Base-by-base conservation (phyloP, 2,113 vertebrate genomes). In the Bos indicus region DNA sequence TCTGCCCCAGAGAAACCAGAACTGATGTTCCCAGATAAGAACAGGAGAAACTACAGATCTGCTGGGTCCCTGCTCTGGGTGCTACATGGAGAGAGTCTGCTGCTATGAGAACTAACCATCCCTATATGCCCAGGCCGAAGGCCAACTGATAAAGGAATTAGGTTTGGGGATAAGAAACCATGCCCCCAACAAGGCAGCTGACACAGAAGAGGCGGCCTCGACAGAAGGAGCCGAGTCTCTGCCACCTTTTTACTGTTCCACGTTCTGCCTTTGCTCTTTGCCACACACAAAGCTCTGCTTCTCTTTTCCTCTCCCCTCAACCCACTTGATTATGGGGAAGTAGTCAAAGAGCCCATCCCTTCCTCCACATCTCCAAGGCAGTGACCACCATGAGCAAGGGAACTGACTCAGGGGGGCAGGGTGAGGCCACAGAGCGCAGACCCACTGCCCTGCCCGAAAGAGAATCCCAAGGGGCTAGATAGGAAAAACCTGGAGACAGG, bases 151-250 rank as follows among this genome's bases (percentile, higher is more conserved):
- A 1, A 7, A 2, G 6, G 57, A 33, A 16, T 13, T 15, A 59
- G n/a, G 13, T 51, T 80, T 28, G 6, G 6, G 13, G 14, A 16
- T 40, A 9, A 60, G 17, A 62, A 88, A 16, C 3, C 8, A 11
- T 0, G 10, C 15, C 7, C 23, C 11, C 15, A 56, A 10, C 17
- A 17, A 30, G 0, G 3, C 8, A 1, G 30, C 0, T 5, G 33
- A 60, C 33, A 33, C 15, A 87, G 54, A 62, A 52, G 33, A 43
- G 26, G 36, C 25, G 48, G 33, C 36, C 19, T 30, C 1, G 2
- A 48, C 40, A 48, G 51, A 67, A 92, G 48, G 17, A 80, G 67
- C 26, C 1, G 0, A 25, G 60, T 23, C 25, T 43, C 71, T 17
- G 67, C 9, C 43, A 30, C 5, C 8, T 8, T 9, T 46, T 46